Conservation (phyloP, 2,888 invertebrate genomes). For the Caenorhabditis sp. region DNA sequence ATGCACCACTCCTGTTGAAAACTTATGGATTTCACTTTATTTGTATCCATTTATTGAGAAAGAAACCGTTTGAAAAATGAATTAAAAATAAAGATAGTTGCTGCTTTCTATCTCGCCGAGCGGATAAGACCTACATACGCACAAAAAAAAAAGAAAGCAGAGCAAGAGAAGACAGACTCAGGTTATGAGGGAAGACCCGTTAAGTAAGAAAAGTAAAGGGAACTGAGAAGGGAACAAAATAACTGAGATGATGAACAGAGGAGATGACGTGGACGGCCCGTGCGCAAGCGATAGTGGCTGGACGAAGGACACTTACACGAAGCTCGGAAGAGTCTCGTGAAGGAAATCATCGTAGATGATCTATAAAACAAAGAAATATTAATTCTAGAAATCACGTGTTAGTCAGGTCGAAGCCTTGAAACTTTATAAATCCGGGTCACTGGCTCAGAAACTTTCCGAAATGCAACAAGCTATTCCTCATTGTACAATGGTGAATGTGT, state of each 20-base stretch:
- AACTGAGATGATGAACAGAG: too few relatives aligned
- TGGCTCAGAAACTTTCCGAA: background rate
- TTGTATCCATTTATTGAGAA: too few relatives aligned
- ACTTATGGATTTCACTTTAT: too few relatives aligned
- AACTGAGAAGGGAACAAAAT: constrained; percentile 3
- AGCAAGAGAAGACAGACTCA: too few relatives aligned
- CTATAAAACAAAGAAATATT: constrained; percentile 25
- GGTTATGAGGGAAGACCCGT: constrained; percentile 1
- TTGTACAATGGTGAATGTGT: constrained; percentile 35
- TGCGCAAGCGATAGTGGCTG: constrained; percentile 4
- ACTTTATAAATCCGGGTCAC: background rate
- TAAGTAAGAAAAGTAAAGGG: background rate
- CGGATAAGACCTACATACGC: too few relatives aligned
- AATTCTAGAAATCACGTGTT: too few relatives aligned
- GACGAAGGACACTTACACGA: constrained; percentile 35
- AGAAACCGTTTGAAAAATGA: background rate
- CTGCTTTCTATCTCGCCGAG: too few relatives aligned
- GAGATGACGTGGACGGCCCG: constrained; percentile 9
- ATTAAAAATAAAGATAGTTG: constrained; percentile 1
- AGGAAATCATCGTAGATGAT: constrained; percentile 61
- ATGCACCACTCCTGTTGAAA: too few relatives aligned
- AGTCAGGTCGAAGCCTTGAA: background rate
- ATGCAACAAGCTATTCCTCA: constrained; percentile 15
- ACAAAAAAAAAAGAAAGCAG: background rate
- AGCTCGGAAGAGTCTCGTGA: constrained; percentile 55